These are phyloP conservation scores for Morpho helenor DNA, from an alignment of 2,888 invertebrate species.

Conservation along the genomic window DNA sequence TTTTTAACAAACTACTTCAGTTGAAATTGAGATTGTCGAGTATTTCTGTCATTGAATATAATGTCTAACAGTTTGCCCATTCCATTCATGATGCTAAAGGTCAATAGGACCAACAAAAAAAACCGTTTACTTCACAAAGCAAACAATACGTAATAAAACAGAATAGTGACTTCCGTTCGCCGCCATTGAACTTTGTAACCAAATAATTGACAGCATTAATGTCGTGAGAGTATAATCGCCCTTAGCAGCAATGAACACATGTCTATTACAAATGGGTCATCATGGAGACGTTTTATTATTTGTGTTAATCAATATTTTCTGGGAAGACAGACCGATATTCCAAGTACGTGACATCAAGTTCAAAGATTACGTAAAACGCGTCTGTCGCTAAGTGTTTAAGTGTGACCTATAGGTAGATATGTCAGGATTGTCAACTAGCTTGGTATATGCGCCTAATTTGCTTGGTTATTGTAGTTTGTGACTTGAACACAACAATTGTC, in stretches of 20 bases:
- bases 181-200: slow-evolving; percentile 22
- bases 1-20: too few species aligned
- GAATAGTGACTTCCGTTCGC: slow-evolving; percentile 13
- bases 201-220: slow-evolving; percentile 16
- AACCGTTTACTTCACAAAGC: slow-evolving; percentile 7
- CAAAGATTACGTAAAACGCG: neutral
- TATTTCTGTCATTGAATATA: too few species aligned
- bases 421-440: neutral
- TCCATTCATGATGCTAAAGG: too few species aligned
- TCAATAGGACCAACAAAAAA: neutral
- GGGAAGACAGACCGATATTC: slow-evolving; percentile 15
- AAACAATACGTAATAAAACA: slow-evolving; percentile 14
- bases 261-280: slow-evolving; percentile 22
- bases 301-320: slow-evolving; percentile 22
- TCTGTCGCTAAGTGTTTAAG: neutral
- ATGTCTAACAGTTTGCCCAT: too few species aligned
- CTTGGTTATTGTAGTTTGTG: too few species aligned
- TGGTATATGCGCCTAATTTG: too few species aligned
- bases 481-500: too few species aligned
- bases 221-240: slow-evolving; percentile 17
- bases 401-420: neutral
- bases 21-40: too few species aligned
- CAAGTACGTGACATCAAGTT: slow-evolving; percentile 11
- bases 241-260: slow-evolving; percentile 12
- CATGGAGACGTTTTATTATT: slow-evolving; percentile 18